phyloP scores from a whole-genome alignment of 2,797 vertebrate genomes.

The Sebastes minor region DNA sequence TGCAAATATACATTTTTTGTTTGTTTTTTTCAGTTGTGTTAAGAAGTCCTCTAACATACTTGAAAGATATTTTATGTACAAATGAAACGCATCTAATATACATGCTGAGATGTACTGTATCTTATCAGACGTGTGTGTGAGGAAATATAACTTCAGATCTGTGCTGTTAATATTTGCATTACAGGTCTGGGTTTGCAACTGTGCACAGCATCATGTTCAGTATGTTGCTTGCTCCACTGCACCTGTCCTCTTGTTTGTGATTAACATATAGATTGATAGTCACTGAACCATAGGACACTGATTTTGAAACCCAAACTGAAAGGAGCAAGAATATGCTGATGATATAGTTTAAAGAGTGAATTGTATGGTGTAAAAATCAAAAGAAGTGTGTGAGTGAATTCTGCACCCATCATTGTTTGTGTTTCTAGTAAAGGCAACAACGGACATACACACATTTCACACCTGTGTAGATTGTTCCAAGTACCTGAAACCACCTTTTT shows the following conservation, averaged over 20 bases:
- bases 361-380: not conserved
- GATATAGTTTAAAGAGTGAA: conserved; percentile 13
- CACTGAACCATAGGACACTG: not conserved
- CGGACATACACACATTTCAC: not conserved
- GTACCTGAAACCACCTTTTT: not conserved
- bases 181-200: conserved; percentile 14
- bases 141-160: not conserved
- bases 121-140: conserved; percentile 6
- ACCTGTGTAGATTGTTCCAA: not conserved
- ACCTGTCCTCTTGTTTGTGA: conserved; percentile 28
- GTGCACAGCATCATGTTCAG: not conserved
- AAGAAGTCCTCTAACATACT: conserved; percentile 58
- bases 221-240: conserved; percentile 9
- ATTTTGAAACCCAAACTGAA: conserved; percentile 3
- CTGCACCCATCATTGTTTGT: conserved; percentile 9
- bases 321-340: not conserved
- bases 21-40: conserved; percentile 8
- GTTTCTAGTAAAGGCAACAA: not conserved
- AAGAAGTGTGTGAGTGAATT: conserved; percentile 2
- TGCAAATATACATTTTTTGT: conserved; percentile 9
- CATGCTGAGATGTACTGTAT: conserved; percentile 25
- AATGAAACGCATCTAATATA: conserved; percentile 7
- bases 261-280: conserved; percentile 8
- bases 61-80: conserved; percentile 58
- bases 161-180: conserved; percentile 22